phyloP scores from a whole-genome alignment of 1,140 invertebrate species.

The Myzus persicae region DNA sequence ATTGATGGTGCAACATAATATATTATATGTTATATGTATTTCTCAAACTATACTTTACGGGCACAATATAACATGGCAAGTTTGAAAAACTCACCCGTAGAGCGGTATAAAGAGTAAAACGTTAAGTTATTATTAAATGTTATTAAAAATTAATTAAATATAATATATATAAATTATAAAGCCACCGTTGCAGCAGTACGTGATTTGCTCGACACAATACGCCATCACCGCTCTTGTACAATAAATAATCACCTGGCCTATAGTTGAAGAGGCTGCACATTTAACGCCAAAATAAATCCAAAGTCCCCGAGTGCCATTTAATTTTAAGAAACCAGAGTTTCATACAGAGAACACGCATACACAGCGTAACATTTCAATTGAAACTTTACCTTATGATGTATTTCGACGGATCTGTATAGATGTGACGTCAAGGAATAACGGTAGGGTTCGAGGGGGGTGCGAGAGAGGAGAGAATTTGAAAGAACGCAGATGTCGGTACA shows the following conservation, averaged over 20 bases:
- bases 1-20: background rate
- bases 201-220: background rate
- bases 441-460: no score
- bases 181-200: background rate
- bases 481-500: constrained; percentile 19
- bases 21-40: background rate
- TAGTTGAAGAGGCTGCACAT: constrained; percentile 13
- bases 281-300: background rate
- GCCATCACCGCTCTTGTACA: background rate
- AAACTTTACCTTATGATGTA: constrained; percentile 33
- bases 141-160: constrained; percentile 19
- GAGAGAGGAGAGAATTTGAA: constrained; percentile 16
- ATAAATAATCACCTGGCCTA: constrained; percentile 6
- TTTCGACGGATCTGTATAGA: background rate
- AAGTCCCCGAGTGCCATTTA: constrained; percentile 18
- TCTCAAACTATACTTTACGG: background rate
- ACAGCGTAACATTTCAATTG: constrained; percentile 32
- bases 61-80: background rate
- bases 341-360: background rate
- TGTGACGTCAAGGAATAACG: background rate
- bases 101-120: background rate
- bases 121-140: background rate
- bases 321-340: constrained; percentile 17
- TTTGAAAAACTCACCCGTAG: background rate
- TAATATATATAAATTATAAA: background rate